Conservation (phyloP, 2,888 invertebrate genomes). For the Branchellion lobata region DNA sequence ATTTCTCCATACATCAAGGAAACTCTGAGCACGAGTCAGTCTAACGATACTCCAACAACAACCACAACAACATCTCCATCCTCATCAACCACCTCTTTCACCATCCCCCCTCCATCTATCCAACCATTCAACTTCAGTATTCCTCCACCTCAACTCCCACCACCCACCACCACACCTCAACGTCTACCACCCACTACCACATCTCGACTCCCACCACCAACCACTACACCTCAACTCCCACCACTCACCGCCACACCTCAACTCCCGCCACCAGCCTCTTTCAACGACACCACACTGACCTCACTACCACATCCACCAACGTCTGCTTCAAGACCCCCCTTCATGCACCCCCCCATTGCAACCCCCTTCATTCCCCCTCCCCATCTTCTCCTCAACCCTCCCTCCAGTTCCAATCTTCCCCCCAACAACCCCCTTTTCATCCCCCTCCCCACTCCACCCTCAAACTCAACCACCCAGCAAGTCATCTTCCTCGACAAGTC, state of each 20-base stretch:
- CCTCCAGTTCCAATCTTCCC: too few species aligned
- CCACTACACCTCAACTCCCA: neutral
- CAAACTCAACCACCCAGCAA: neutral
- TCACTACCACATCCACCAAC: neutral
- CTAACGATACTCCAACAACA: neutral
- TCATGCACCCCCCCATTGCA: too few species aligned
- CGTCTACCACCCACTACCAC: neutral
- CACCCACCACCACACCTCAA: neutral
- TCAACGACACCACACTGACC: neutral
- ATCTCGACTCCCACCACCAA: neutral
- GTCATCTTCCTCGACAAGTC: neutral
- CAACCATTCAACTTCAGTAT: neutral
- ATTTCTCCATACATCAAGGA: neutral
- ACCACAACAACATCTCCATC: too few species aligned
- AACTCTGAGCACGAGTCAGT: neutral
- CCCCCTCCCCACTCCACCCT: neutral
- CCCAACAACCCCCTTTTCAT: neutral
- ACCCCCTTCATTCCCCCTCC: neutral
- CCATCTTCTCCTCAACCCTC: neutral
- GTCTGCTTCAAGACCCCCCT: neutral
- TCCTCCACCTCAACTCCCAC: constrained; percentile 31
- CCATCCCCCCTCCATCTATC: neutral
- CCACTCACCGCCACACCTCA: neutral
- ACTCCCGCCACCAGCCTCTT: neutral
- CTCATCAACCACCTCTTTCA: neutral